Evolutionary conservation across 37 sponge, comb jelly and placozoan genomes (phyloP), one percentile per base, ranked within the genome.

Genomic region (Beroe ovata): DNA sequence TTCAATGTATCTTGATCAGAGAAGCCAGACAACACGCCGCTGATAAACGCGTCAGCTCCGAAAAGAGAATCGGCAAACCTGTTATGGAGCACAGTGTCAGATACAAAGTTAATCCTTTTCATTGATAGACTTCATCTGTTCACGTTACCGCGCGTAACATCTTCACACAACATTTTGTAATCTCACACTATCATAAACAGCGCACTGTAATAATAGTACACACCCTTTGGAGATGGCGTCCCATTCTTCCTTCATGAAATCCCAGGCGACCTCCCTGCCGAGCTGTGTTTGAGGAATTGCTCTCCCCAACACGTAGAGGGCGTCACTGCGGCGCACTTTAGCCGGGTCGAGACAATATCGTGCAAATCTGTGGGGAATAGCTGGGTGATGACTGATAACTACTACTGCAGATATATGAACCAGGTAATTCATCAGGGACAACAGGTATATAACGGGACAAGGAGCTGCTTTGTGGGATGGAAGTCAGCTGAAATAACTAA

Each of bases 11-110:
- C 36, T 32, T 66, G 33, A 4, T 66, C 69, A 32, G 69, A 26
- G 69, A 66, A 66, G 36, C 30, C 69, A 6, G 69, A 66, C 6
- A 66, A 37, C 25, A 66, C 69, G 25, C 69, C 69, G 34, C 32
- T 30, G 54, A 77, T 42, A 29, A 42, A 77, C 0, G 84, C 84
- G 21, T 36, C 84, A 77, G 54, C 84, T 62, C 28, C 63, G 28
- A 77, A 77, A 21, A 77, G 42, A 19, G 84, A 30, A n/a, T 42
- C 84, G 19, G 84, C 38, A 40, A 77, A 77, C 38, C 84, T 77
- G 84, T n/a, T n/a, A n/a, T n/a, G n/a, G n/a, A n/a, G n/a, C n/a
- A n/a, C n/a, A n/a, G n/a, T n/a, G n/a, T n/a, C n/a, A n/a, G n/a
- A n/a, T n/a, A n/a, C n/a, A n/a, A n/a, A n/a, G n/a, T n/a, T n/a